phyloP scores from a whole-genome alignment of 2,888 invertebrate genomes.

The Druceiella hillmani region DNA sequence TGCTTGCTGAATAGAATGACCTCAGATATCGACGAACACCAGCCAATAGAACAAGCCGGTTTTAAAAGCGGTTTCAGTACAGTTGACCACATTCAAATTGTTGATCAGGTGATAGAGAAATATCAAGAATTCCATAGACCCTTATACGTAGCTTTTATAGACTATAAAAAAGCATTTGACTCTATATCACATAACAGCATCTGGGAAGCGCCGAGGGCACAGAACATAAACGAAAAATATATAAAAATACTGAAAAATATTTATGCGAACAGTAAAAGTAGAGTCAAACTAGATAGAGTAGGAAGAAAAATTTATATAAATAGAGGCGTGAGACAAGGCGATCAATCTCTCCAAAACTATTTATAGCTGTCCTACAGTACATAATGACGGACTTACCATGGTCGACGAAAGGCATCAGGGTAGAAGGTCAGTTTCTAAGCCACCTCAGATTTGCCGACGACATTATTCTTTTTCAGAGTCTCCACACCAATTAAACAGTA shows the following conservation, averaged over 20 bases:
- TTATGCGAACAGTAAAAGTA: conserved; percentile 11
- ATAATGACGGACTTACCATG: conserved; percentile 11
- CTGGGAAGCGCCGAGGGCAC: conserved; percentile 14
- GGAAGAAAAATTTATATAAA: conserved; percentile 12
- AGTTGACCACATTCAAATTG: conserved; percentile 19
- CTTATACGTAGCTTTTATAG: conserved; percentile 15
- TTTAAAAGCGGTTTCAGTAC: conserved; percentile 18
- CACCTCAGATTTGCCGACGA: conserved; percentile 13
- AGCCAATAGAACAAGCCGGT: conserved; percentile 21
- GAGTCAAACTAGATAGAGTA: conserved; percentile 8
- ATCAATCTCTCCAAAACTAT: conserved; percentile 17
- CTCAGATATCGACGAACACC: conserved; percentile 19
- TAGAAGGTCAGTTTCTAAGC: conserved; percentile 5
- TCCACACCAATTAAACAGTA: conserved; percentile 7
- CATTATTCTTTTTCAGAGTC: conserved; percentile 10
- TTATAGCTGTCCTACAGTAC: conserved; percentile 14
- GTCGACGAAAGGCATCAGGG: conserved; percentile 10
- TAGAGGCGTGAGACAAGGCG: conserved; percentile 18
- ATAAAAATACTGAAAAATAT: conserved; percentile 15
- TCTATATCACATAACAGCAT: conserved; percentile 11
- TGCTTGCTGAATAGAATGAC: conserved; percentile 13
- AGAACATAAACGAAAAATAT: conserved; percentile 10
- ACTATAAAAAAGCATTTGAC: conserved; percentile 16
- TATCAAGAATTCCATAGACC: conserved; percentile 14
- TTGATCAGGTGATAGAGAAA: conserved; percentile 17